Evolutionary conservation across 2,888 invertebrate species (phyloP), one percentile per base, ranked within the genome.

Genomic region (Rhingia rostrata): DNA sequence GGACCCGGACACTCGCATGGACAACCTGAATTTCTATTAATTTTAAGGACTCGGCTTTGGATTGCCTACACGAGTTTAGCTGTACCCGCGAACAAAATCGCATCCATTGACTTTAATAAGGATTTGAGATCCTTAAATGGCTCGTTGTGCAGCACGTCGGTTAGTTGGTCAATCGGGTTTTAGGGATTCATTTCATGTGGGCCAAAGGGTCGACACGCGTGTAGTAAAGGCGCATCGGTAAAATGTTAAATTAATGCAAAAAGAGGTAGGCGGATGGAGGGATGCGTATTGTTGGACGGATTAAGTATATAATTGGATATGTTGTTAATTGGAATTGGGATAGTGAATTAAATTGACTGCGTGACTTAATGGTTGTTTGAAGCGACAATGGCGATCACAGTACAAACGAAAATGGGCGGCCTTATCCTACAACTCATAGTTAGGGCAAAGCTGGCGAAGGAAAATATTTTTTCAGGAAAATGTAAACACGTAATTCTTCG

Each of bases 91-190:
- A 4, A 10, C 41, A 10, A 41, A 74, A 54, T 67, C 12, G 53
- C 41, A 61, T 63, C 43, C 80, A 77, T 82, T 78, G 78, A 72
- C 82, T 82, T 82, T 56, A 78, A 82, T 67, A 82, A 82, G 72
- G 54, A 82, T 70, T 63, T 66, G 39, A 47, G 49, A 66, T 72
- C 54, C 72, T 72, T 77, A 72, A 61, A 72, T 45, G 9, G 45
- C 5, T 6, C 37, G 47, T 30, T 49, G 32, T 47, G n/a, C 37
- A 37, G 33, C 56, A 43, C 58, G 67, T 56, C 58, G 53, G 53
- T 51, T 4, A 39, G 45, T 9, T 10, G 47, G 58, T 70, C 58
- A 45, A 4, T 70, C 32, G 39, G 49, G 9, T 61, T 47, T 32
- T 39, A 37, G 33, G 49, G 51, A 78, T 72, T 37, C 9, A 63